phyloP scores from a whole-genome alignment of 2,888 invertebrate species.

The Heliconius cydno region DNA sequence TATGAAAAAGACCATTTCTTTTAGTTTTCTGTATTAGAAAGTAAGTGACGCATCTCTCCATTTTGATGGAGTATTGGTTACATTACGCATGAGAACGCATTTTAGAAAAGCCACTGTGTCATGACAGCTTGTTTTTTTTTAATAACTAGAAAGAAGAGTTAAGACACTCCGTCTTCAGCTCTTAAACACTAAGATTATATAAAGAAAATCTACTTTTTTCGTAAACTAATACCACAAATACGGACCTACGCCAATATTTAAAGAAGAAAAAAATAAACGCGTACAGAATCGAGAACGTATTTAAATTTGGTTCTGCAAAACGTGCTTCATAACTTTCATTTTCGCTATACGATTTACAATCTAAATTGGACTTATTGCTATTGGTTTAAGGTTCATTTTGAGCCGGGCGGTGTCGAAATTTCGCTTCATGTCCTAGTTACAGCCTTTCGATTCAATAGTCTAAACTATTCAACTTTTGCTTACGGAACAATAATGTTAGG shows the following conservation, averaged over 20 bases:
- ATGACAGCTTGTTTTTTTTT: no score
- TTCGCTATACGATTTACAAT: constrained; percentile 59
- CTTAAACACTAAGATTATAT: neutral
- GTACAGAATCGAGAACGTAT: constrained; percentile 59
- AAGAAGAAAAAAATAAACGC: constrained; percentile 42
- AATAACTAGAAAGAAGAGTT: no score
- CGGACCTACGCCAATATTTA: constrained; percentile 48
- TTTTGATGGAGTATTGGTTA: neutral
- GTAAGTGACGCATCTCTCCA: neutral
- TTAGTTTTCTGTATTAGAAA: neutral
- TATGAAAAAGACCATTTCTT: neutral
- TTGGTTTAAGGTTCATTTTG: constrained; percentile 53
- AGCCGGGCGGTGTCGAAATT: constrained; percentile 57
- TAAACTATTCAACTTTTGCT: constrained; percentile 70
- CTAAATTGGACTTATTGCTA: constrained; percentile 55
- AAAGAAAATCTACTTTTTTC: neutral
- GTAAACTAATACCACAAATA: constrained; percentile 22
- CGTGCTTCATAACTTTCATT: constrained; percentile 76
- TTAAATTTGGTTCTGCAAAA: constrained; percentile 81
- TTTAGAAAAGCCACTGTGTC: no score
- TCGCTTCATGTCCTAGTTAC: constrained; percentile 77
- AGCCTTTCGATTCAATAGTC: constrained; percentile 74
- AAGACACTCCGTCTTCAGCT: neutral
- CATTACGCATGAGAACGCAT: no score
- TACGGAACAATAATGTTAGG: constrained; percentile 58